Base-by-base conservation (phyloP, 2,888 invertebrate species). In the Hirudinaria manillensis region DNA sequence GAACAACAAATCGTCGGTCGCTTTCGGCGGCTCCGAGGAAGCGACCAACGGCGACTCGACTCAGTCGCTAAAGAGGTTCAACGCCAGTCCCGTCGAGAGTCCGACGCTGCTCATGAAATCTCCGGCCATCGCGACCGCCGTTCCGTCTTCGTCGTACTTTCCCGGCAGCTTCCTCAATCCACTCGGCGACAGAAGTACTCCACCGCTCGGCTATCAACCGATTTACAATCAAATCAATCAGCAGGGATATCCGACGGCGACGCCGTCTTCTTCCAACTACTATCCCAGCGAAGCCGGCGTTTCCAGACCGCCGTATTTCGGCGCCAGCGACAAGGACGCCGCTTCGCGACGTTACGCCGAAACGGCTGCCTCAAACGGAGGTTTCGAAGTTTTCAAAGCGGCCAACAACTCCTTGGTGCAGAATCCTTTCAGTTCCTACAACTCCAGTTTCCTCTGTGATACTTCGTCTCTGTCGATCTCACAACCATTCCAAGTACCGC, bases 401-500 rank as follows among this genome's bases (percentile, higher is more conserved):
- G 61, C 61, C 29, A 61, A 61, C 61, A 29, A 29, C 61, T 61
- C 61, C 13, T 10, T 61, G 45, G 45, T 45, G 10, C 45, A 45
- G 16, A 45, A 45, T 16, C 45, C 45, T 10, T 45, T 45, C 45
- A 45, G 45, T 45, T 45, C 45, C 61, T 61, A 61, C 61, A 61
- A 61, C 19, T 61, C 61, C 61, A 29, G 61, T 61, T 29, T 61
- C 24, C n/a, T 61, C 24, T 61, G 29, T 29, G 61, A 61, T 29
- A 61, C 24, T 16, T 24, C 24, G 2, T n/a, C 61, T 24, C 61
- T 61, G 61, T 24, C 61, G 24, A 27, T 61, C 61, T 61, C 61
- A 6, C 61, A 61, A n/a, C 61, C 61, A 61, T 61, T 61, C 61
- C 61, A 61, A 19, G 61, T 61, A 13, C 24, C 61, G 13, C 61